Conservation (phyloP, 2,113 vertebrate species). For the Rhegmatorhina hoffmannsi region DNA sequence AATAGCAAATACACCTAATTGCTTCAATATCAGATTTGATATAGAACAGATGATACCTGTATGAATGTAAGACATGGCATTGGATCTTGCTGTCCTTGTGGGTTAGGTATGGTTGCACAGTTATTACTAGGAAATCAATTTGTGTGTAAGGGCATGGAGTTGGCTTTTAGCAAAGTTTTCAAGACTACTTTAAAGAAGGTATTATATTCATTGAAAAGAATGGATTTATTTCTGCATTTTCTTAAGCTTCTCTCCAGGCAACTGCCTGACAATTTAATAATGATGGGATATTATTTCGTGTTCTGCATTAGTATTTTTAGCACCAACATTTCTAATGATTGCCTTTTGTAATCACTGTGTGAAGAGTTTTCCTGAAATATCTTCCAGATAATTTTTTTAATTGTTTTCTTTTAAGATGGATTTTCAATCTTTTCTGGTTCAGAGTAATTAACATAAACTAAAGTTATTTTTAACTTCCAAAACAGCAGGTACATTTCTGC, state of each 20-base stretch:
- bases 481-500: background rate
- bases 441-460: background rate
- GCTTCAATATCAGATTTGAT: background rate
- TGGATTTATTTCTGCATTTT: constrained; percentile 30
- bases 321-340: background rate
- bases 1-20: background rate
- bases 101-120: background rate
- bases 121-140: constrained; percentile 16
- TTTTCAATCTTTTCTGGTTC: background rate
- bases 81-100: background rate
- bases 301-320: constrained; percentile 50
- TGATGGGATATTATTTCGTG: constrained; percentile 7
- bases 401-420: background rate
- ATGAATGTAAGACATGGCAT: background rate
- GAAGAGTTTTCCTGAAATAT: constrained; percentile 8
- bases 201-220: background rate
- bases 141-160: background rate
- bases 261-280: constrained; percentile 28
- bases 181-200: background rate
- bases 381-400: background rate
- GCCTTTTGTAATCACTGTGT: background rate
- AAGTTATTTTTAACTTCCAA: background rate
- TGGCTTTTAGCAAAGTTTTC: constrained; percentile 32
- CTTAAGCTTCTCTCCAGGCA: constrained; percentile 36
- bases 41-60: background rate